A percentile compares a stretch with the other conserved stretches of the same genome.
These are phyloP conservation scores for Ophion ellenae DNA, from an alignment of 2,888 invertebrate genomes.

Conservation along the genomic window DNA sequence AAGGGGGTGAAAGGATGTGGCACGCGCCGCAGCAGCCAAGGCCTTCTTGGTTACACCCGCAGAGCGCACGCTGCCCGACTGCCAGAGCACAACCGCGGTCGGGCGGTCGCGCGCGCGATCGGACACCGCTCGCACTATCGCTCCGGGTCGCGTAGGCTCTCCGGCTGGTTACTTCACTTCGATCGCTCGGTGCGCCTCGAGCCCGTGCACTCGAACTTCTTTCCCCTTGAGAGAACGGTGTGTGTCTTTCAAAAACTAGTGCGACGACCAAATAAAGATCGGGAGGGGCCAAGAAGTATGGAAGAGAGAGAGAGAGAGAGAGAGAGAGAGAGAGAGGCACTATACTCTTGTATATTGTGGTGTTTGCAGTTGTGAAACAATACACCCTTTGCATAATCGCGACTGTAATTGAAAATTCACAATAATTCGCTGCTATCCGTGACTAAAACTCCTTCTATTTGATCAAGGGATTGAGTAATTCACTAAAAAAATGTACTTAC, in stretches of 20 bases:
- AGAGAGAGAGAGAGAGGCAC: neutral
- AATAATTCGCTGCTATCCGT: too few relatives aligned
- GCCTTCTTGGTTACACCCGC: conserved; percentile 61
- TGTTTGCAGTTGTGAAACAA: conserved; percentile 4
- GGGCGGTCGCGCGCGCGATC: conserved; percentile 65
- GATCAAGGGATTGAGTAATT: too few relatives aligned
- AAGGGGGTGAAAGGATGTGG: conserved; percentile 68
- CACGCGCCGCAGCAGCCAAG: conserved; percentile 71
- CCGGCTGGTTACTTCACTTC: conserved; percentile 47
- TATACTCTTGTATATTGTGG: neutral
- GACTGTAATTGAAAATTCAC: too few relatives aligned
- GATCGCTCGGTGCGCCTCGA: conserved; percentile 45
- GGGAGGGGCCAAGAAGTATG: neutral
- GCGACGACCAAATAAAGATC: conserved; percentile 3
- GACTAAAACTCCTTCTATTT: too few relatives aligned
- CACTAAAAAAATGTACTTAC: too few relatives aligned
- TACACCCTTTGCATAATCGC: too few relatives aligned
- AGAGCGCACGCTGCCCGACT: conserved; percentile 63
- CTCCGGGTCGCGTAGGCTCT: conserved; percentile 27
- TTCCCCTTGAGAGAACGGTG: conserved; percentile 22
- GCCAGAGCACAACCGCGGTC: conserved; percentile 64
- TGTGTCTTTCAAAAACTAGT: conserved; percentile 13
- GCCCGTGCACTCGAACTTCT: conserved; percentile 34
- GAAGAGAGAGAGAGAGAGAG: neutral
- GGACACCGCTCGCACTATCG: conserved; percentile 51